These are phyloP conservation scores for Dasysyrphus tricinctus DNA, from an alignment of 2,888 invertebrate genomes.

Conservation along the genomic window DNA sequence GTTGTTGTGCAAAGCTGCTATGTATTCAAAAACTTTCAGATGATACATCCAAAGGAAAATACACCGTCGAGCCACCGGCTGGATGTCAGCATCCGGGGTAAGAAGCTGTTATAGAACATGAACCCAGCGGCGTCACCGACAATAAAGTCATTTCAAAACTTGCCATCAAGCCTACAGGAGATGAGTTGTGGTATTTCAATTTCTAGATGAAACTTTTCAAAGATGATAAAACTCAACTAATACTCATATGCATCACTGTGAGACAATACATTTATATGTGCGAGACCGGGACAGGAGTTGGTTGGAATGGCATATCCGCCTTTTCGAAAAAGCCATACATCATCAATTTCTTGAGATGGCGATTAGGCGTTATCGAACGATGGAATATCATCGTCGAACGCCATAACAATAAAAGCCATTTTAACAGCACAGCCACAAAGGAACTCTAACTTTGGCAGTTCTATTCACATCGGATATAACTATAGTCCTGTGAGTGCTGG, in stretches of 20 bases:
- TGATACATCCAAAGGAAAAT: slow-evolving; percentile 45
- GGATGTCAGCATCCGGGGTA: background rate
- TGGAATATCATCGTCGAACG: slow-evolving; percentile 76
- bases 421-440: slow-evolving; percentile 69
- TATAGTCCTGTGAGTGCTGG: slow-evolving; percentile 28
- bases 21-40: slow-evolving; percentile 42
- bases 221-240: slow-evolving; percentile 60
- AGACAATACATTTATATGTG: slow-evolving; percentile 31
- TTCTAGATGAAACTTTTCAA: slow-evolving; percentile 70
- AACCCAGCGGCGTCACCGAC: slow-evolving; percentile 64
- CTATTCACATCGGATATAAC: background rate
- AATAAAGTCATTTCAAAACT: slow-evolving; percentile 72
- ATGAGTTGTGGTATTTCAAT: slow-evolving; percentile 72
- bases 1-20: slow-evolving; percentile 50
- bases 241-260: slow-evolving; percentile 33
- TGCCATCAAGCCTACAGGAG: slow-evolving; percentile 62
- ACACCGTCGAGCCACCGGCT: background rate
- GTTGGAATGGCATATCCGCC: slow-evolving; percentile 51
- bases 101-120: slow-evolving; percentile 58
- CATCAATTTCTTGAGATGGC: slow-evolving; percentile 77
- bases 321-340: slow-evolving; percentile 76
- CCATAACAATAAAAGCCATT: slow-evolving; percentile 77
- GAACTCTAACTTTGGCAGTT: slow-evolving; percentile 38
- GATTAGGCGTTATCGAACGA: slow-evolving; percentile 76
- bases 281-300: slow-evolving; percentile 2